Evolutionary conservation across 2,113 vertebrate genomes (phyloP).

Genomic region (Perca schrenkii): DNA sequence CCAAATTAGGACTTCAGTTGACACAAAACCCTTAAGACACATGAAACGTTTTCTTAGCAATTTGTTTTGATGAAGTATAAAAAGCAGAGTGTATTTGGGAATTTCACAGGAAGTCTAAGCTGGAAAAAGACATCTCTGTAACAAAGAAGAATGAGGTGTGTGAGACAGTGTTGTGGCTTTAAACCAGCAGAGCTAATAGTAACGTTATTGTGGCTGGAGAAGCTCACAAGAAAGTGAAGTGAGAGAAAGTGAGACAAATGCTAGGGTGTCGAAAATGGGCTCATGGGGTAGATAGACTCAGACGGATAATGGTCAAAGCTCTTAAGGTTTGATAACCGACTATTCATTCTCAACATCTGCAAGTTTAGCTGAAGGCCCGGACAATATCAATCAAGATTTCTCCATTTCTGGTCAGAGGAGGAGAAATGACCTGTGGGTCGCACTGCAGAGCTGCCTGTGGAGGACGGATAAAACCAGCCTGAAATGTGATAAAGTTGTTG

Average conservation of each 20-base stretch:
- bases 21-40: not conserved
- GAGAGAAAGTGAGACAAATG: constrained; percentile 52
- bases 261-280: constrained; percentile 7
- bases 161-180: not conserved
- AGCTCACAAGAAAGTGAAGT: constrained; percentile 18
- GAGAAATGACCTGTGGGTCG: constrained; percentile 36
- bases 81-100: not conserved
- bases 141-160: not conserved
- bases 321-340: constrained; percentile 32
- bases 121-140: not conserved
- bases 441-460: constrained; percentile 21
- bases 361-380: constrained; percentile 20
- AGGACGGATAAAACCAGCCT: constrained; percentile 21
- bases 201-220: constrained; percentile 5
- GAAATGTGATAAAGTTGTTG: constrained; percentile 22
- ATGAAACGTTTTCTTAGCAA: not conserved
- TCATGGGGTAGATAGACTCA: constrained; percentile 18
- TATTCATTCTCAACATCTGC: constrained; percentile 56
- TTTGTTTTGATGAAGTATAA: not conserved
- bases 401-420: constrained; percentile 34
- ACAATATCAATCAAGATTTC: constrained; percentile 52
- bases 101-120: not conserved
- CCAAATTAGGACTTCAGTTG: not conserved
- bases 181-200: not conserved
- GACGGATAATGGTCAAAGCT: constrained; percentile 15